Conservation (phyloP, 30 jellyfish, hydroid and myxozoan genomes). For the Aurelia sp. region DNA sequence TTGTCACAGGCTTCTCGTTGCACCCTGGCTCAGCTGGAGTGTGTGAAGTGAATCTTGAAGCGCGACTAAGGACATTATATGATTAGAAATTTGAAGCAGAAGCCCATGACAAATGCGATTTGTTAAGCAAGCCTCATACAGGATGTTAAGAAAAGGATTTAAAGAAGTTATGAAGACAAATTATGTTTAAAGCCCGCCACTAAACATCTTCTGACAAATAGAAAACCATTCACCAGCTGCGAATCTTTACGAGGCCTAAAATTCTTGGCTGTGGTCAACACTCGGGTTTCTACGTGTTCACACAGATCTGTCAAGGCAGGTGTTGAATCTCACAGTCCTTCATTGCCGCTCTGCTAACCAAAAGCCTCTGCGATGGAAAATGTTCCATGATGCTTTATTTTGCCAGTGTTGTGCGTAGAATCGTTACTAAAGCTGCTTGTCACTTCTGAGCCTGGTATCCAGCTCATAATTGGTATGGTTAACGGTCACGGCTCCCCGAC, state of each 20-base stretch:
- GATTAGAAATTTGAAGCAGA: neutral
- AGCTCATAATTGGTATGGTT: too few species aligned
- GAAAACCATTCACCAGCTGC: conserved; percentile 22
- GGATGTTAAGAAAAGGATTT: conserved; percentile 23
- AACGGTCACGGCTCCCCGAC: too few species aligned
- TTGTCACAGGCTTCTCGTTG: too few species aligned
- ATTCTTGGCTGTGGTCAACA: conserved; percentile 19
- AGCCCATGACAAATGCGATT: conserved; percentile 34
- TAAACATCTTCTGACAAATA: conserved; percentile 39
- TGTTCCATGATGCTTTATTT: too few species aligned
- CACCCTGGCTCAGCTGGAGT: too few species aligned
- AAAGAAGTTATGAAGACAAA: conserved; percentile 38
- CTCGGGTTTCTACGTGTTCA: neutral
- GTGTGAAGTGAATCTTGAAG: too few species aligned
- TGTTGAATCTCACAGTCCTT: too few species aligned
- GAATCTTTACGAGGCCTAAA: neutral
- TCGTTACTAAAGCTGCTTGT: too few species aligned
- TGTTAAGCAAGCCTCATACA: conserved; percentile 1
- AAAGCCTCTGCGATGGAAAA: too few species aligned
- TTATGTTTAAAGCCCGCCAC: conserved; percentile 29
- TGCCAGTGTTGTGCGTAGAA: too few species aligned
- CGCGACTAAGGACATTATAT: conserved; percentile 1
- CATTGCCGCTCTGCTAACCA: too few species aligned
- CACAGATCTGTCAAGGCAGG: neutral
- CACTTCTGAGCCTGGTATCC: too few species aligned